Evolutionary conservation across 2,888 invertebrate species (phyloP).

Genomic region (Hydrotaea diabolus): DNA sequence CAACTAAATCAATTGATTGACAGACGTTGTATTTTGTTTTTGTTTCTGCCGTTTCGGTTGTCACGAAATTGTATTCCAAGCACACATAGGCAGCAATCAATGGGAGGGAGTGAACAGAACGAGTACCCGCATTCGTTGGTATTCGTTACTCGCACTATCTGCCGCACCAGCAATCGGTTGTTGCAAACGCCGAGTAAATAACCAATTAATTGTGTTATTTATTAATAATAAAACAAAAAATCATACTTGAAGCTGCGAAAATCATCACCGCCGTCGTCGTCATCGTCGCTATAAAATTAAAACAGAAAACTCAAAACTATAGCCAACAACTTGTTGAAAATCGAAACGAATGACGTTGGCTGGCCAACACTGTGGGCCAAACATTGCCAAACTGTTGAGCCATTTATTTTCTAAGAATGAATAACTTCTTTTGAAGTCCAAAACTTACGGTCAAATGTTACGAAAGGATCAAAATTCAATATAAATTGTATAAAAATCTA

Average conservation of each 20-base stretch:
- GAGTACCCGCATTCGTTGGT: background rate
- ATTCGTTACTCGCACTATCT: background rate
- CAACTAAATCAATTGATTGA: slow-evolving; percentile 58
- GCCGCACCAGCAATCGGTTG: background rate
- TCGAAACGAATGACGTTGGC: slow-evolving; percentile 10
- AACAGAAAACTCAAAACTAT: slow-evolving; percentile 10
- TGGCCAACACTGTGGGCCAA: background rate
- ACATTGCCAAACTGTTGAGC: too few species aligned
- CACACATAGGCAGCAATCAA: background rate
- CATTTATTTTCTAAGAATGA: too few species aligned
- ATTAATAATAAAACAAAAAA: slow-evolving; percentile 52
- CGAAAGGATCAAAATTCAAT: too few species aligned
- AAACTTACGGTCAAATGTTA: too few species aligned
- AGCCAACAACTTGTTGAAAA: slow-evolving; percentile 48
- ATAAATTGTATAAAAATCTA: too few species aligned
- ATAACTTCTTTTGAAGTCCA: too few species aligned
- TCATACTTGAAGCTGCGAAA: slow-evolving; percentile 3
- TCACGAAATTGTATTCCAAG: background rate
- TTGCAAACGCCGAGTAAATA: slow-evolving; percentile 42
- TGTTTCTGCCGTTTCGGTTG: background rate
- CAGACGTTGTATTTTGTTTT: background rate
- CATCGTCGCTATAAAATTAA: background rate
- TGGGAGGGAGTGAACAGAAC: background rate
- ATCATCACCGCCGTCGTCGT: background rate
- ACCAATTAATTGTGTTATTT: slow-evolving; percentile 63